phyloP scores from a whole-genome alignment of 35 echinoderm and acorn worm genomes.

The Hemicentrotus pulcherrimus region DNA sequence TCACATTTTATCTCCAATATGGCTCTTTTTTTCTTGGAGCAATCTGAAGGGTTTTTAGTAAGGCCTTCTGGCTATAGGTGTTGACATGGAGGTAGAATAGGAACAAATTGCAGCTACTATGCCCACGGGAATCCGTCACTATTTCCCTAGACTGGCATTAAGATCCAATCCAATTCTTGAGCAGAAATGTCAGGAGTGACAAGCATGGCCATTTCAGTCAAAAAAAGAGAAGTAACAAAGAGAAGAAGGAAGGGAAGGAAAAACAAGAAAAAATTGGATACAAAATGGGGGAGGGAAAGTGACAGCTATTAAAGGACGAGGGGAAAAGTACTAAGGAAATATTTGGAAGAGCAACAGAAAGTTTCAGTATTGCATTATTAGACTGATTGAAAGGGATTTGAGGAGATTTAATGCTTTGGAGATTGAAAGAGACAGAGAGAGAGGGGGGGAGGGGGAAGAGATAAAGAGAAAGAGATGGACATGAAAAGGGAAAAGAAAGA shows the following conservation, averaged over 20 bases:
- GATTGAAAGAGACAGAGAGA: not conserved
- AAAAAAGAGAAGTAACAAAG: not conserved
- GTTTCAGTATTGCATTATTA: not conserved
- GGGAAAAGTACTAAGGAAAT: not conserved
- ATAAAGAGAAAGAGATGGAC: not conserved
- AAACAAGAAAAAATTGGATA: not conserved
- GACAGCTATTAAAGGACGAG: not conserved
- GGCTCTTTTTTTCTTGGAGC: not conserved
- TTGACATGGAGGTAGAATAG: constrained; percentile 1
- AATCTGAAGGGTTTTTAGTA: constrained; percentile 13
- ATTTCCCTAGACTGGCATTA: constrained; percentile 17
- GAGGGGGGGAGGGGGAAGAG: not conserved
- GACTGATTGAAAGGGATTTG: not conserved
- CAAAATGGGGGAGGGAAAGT: not conserved
- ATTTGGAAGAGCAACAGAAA: not conserved
- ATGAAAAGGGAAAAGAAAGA: too few relatives aligned
- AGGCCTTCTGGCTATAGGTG: constrained; percentile 8
- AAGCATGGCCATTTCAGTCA: not conserved
- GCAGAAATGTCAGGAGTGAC: constrained; percentile 3
- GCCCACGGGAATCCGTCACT: constrained; percentile 6
- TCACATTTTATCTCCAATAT: not conserved
- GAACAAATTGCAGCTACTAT: constrained; percentile 2
- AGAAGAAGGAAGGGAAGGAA: not conserved
- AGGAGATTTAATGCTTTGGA: not conserved
- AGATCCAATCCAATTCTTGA: constrained; percentile 6